Evolutionary conservation across 1,140 invertebrate species (phyloP).

Genomic region (Cotesia typhae): DNA sequence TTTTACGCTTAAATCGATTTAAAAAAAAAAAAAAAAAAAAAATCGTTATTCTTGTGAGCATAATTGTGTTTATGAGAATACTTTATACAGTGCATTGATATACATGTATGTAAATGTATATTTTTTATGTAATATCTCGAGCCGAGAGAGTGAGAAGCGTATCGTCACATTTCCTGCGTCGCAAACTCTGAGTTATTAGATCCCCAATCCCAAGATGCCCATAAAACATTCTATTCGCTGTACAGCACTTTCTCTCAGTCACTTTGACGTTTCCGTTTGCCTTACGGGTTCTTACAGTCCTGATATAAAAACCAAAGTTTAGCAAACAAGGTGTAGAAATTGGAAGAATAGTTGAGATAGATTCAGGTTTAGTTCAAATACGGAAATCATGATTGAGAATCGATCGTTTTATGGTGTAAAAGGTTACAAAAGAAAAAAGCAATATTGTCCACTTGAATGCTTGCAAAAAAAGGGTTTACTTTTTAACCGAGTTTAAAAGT

Average conservation of each 20-base stretch:
- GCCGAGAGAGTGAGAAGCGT: constrained; percentile 12
- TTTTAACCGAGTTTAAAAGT: too few relatives aligned
- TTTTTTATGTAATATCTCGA: neutral
- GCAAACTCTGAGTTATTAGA: constrained; percentile 5
- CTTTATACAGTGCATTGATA: too few relatives aligned
- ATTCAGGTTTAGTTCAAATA: neutral
- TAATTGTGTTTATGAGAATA: too few relatives aligned
- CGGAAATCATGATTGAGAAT: constrained; percentile 13
- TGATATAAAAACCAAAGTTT: neutral
- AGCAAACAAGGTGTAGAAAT: neutral
- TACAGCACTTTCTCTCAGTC: neutral
- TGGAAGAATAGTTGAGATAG: neutral
- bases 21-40: too few relatives aligned
- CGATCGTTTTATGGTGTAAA: neutral
- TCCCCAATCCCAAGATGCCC: constrained; percentile 3
- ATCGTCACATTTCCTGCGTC: constrained; percentile 1
- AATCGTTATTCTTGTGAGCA: too few relatives aligned
- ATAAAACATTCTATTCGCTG: neutral
- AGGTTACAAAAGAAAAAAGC: neutral
- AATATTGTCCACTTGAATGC: neutral
- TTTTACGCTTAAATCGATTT: too few relatives aligned
- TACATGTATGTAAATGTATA: constrained; percentile 4
- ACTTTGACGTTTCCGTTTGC: neutral
- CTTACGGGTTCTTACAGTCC: neutral
- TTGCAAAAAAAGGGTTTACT: neutral